Evolutionary conservation across 2,888 invertebrate species (phyloP), one percentile per base, ranked within the genome.

Genomic region (Dasypolia templi): DNA sequence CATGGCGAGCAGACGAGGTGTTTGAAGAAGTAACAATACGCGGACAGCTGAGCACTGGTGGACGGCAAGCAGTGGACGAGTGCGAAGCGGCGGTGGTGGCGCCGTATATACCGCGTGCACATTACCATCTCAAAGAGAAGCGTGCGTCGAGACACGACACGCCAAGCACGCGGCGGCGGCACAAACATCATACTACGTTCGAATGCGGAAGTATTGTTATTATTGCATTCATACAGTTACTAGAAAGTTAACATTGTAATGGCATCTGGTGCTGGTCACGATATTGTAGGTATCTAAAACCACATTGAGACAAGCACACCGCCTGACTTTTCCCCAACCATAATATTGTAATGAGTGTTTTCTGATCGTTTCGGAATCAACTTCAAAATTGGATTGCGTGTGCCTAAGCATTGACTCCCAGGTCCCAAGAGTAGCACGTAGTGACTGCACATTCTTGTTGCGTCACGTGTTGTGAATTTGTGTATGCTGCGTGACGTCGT

Each of bases 71-170:
- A 19, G 51, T 17, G 22, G 46, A 35, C 17, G 55, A 61, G 29
- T 77, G 61, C 4, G 17, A 32, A 39, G 53, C 32, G 61, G n/a
- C 4, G 29, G 5, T 9, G 12, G 46, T n/a, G 22, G 14, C 11
- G 42, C 19, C 35, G 29, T 70, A 62, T 76, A 76, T 76, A 76
- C 55, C 22, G 26, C 39, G 26, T 5, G 26, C 26, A 26, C 46
- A 78, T 75, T 78, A 61, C 32, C 75, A 76, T 78, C 17, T 70
- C 61, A 76, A 76, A 35, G 59, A 58, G 51, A 9, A 19, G 12
- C 56, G 22, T 46, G 51, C 56, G 22, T 14, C 35, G 7, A 11
- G 42, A 42, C 49, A 42, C 71, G 56, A 56, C 29, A 12, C 29
- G 19, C 56, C 22, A 12, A 29, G n/a, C 58, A 35, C 22, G 26